Base-by-base conservation (phyloP, 2,797 vertebrate genomes). In the Apogon hyalosoma region DNA sequence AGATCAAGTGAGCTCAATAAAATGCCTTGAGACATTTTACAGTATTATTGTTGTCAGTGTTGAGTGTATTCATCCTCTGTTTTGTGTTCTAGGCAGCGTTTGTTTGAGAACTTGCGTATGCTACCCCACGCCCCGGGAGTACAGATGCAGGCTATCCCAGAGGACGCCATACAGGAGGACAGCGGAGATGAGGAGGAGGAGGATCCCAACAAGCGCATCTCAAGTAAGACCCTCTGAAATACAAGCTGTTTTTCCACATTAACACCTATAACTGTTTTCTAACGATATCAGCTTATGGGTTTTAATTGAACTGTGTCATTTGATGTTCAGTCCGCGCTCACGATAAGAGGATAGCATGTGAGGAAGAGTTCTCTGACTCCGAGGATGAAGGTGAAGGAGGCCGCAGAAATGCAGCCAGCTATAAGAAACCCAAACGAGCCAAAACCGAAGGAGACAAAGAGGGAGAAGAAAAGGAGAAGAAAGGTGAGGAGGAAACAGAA, bases 81-180 rank as follows among this genome's bases (percentile, higher is more conserved):
- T 65, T 36, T 67, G 50, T 49, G 39, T 2, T 76, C 1, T 0
- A 92, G 91, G 92, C 98, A 99, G 73, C 92, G 97, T 41, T 92
- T 99, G 84, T 99, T 99, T 85, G 97, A 99, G 92, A 99, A 99
- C 85, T 87, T 99, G 84, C 92, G 97, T 18, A 99, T 99, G 97
- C 92, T 99, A 56, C 97, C 97, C 2, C 97, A 98, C 0, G 97
- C 97, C 0, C 97, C 98, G 0, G 98, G 97, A 0, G 97, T 99
- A 12, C 98, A 99, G 89, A 99, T 99, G 96, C 97, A 99, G 92
- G 95, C 95, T 0, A 98, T 97, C 31, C 97, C 97, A 0, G 97
- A 98, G 77, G 97, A 98, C 9, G 95, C 96, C 0, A 94, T 98
- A 2, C 97, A 96, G 65, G 97, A 98, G 55, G 97, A 98, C 86